phyloP scores from a whole-genome alignment of 1,140 invertebrate species.

The Palaemon carinicauda region DNA sequence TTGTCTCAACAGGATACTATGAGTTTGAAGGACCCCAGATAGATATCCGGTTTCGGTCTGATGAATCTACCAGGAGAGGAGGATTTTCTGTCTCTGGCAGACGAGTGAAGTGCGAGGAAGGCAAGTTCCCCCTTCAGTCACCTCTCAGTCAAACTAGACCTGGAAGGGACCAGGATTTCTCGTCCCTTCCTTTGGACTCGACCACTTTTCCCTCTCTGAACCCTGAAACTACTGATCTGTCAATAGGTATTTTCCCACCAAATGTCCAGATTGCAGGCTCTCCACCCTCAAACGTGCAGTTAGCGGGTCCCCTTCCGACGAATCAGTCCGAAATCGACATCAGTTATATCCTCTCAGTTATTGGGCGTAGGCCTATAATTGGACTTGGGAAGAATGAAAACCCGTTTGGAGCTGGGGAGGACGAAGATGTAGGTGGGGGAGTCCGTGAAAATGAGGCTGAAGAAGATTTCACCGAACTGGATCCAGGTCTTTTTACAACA shows the following conservation, averaged over 20 bases:
- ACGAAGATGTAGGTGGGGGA: not conserved
- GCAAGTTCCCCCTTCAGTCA: not conserved
- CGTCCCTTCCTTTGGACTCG: not conserved
- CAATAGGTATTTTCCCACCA: not conserved
- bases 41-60: conserved; percentile 20
- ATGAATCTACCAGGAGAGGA: conserved; percentile 18
- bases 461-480: conserved; percentile 1
- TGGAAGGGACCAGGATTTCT: not conserved
- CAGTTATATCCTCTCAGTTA: conserved; percentile 19
- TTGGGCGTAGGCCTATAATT: conserved; percentile 4
- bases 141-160: conserved; percentile 23
- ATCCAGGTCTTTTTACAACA: not conserved
- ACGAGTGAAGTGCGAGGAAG: not conserved
- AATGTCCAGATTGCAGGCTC: not conserved
- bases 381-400: not conserved
- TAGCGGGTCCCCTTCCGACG: not conserved
- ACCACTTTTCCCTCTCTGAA: not conserved
- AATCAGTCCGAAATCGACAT: conserved; percentile 12
- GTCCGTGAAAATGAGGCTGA: not conserved
- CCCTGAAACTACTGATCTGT: not conserved
- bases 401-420: not conserved
- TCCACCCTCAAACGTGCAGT: not conserved
- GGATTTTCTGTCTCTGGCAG: conserved; percentile 17
- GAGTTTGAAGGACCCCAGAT: conserved; percentile 30
- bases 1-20: conserved; percentile 19